Evolutionary conservation across 2,797 vertebrate species (phyloP), one percentile per base, ranked within the genome.

Genomic region (Sebastes itinus): DNA sequence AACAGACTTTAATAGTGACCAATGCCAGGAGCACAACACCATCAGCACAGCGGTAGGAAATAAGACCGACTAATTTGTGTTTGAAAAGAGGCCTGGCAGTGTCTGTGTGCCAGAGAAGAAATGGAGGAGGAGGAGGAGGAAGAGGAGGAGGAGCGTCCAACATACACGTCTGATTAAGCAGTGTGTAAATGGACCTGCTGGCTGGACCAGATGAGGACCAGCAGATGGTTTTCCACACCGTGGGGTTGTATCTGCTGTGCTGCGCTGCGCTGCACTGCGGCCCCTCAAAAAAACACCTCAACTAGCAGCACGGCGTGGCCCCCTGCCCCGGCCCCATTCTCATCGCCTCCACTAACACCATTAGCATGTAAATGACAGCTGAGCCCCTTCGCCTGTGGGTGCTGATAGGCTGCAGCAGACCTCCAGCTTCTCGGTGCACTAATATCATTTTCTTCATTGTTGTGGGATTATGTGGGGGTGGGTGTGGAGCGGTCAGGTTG

Each of bases 331-430:
- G 74, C 77, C 88, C 77, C 75, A 25, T 75, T 64, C 55, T 71
- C 86, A 55, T 60, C 27, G 35, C 83, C 75, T 81, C 62, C 75
- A 59, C 90, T 77, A 86, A 87, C 81, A 61, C 60, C 77, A 94
- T 95, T 95, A 93, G 88, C 92, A 95, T 95, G 92, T 88, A 93
- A 94, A 95, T 93, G 88, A 87, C 81, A 83, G 72, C 82, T 88
- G 74, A 85, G 89, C 77, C 87, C 76, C 81, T 82, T 80, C 9
- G 81, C 81, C 77, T 69, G 77, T 33, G 85, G 85, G 46, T 80
- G 84, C 89, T 82, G 82, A 93, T 90, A 84, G 91, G 85, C 87
- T 84, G 72, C 33, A 62, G n/a, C 78, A 78, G 86, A 81, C 80
- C 77, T 74, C 72, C 72, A 72, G 78, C 59, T 90, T 86, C 88